Conservation (phyloP, 2,888 invertebrate species). For the Meliscaeva auricollis region DNA sequence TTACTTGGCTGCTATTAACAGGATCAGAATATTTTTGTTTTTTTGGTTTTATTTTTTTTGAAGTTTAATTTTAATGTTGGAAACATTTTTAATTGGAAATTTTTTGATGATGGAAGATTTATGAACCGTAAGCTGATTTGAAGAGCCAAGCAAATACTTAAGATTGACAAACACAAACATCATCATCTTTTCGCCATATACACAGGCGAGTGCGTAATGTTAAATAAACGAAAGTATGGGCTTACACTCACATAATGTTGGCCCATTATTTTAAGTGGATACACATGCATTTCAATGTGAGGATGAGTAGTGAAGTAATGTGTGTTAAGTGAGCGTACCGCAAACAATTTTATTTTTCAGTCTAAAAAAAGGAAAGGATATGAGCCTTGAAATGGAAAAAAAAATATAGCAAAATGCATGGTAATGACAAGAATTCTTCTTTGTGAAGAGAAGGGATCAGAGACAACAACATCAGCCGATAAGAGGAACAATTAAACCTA, state of each 20-base stretch:
- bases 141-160: constrained; percentile 69
- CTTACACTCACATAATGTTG: constrained; percentile 44
- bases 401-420: not conserved
- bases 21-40: constrained; percentile 20
- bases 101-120: constrained; percentile 66
- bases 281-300: not conserved
- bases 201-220: constrained; percentile 44
- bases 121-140: constrained; percentile 73
- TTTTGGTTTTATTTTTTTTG: constrained; percentile 11
- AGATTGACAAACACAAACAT: constrained; percentile 51
- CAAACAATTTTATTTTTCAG: constrained; percentile 23
- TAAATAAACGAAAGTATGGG: constrained; percentile 45
- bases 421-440: too few relatives aligned
- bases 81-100: constrained; percentile 66
- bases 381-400: constrained; percentile 20
- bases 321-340: constrained; percentile 2
- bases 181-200: not conserved
- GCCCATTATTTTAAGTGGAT: constrained; percentile 25
- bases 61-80: constrained; percentile 62
- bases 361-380: not conserved
- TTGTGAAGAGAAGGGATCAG: too few relatives aligned
- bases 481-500: too few relatives aligned
- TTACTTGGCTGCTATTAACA: constrained; percentile 50
- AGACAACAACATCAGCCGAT: too few relatives aligned
- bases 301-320: constrained; percentile 9